Conservation (phyloP, 1,140 invertebrate genomes). For the Bombus pascuorum region DNA sequence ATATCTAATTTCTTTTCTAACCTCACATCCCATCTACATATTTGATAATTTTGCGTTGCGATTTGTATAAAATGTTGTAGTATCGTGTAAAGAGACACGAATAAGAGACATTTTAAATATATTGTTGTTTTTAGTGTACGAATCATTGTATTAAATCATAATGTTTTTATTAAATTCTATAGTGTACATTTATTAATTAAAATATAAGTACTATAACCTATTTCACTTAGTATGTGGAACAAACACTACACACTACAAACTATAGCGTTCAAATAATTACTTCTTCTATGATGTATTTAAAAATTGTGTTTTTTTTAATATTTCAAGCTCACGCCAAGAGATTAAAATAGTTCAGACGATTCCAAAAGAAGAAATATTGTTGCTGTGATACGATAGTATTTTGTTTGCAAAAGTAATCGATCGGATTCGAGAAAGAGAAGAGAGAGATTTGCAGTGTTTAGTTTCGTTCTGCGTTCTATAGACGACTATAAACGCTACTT, state of each 20-base stretch:
- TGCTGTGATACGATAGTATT: constrained; percentile 55
- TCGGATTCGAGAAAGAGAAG: constrained; percentile 28
- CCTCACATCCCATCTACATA: neutral
- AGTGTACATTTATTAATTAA: neutral
- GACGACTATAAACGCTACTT: neutral
- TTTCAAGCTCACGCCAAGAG: neutral
- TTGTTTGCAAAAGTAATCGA: constrained; percentile 53
- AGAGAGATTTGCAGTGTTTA: constrained; percentile 37
- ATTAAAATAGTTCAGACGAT: neutral
- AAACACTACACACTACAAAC: neutral
- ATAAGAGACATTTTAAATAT: constrained; percentile 29
- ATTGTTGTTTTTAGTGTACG: constrained; percentile 14
- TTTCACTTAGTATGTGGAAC: neutral
- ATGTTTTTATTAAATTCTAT: constrained; percentile 15
- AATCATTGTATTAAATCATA: constrained; percentile 40
- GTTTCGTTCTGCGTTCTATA: constrained; percentile 27
- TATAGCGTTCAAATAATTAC: neutral
- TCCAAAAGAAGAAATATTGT: constrained; percentile 55
- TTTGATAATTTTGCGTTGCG: neutral
- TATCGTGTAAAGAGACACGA: constrained; percentile 1
- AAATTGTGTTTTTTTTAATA: neutral
- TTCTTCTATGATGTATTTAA: neutral
- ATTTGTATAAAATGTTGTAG: constrained; percentile 1
- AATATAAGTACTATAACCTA: neutral
- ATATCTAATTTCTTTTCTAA: constrained; percentile 12